Evolutionary conservation across 2,888 invertebrate species (phyloP), one percentile per base, ranked within the genome.

Genomic region (Craniophora ligustri): DNA sequence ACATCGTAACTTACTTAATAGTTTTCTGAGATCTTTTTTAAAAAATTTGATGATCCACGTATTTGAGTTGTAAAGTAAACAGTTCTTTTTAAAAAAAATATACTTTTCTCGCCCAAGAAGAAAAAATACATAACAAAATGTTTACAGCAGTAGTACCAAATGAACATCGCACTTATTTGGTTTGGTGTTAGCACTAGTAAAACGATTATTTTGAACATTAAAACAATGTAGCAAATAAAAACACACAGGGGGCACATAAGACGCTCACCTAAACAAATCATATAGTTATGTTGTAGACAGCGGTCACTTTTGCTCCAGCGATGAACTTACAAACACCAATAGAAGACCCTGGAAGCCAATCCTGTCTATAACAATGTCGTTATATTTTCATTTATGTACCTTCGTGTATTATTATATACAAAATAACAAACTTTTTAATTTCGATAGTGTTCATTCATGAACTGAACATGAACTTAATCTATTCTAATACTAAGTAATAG

Each of bases 161-260:
- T n/a, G n/a, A n/a, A n/a, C n/a, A n/a, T n/a, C n/a, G n/a, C n/a
- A n/a, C n/a, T n/a, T n/a, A n/a, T n/a, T n/a, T n/a, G n/a, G n/a
- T n/a, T n/a, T n/a, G n/a, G n/a, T n/a, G n/a, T n/a, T n/a, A n/a
- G n/a, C n/a, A n/a, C n/a, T n/a, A n/a, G n/a, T n/a, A n/a, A n/a
- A n/a, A n/a, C n/a, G n/a, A 7, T 21, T 21, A 21, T 21, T 30
- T 41, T 31, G 30, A 41, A 30, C 40, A 41, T 41, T 31, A 41
- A 19, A 41, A 34, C 21, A 14, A 23, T 35, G 21, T 10, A 35
- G 11, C 21, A 14, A 18, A 18, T 5, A 28, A 3, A 18, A 16
- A n/a, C 7, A 6, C 8, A 7, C 11, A 58, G 23, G 58, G 49
- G 49, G 18, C 3, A 16, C 13, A 35, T 8, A 13, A 19, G 8